Evolutionary conservation across 2,888 invertebrate genomes (phyloP).

Genomic region (Lamellibrachia columna): DNA sequence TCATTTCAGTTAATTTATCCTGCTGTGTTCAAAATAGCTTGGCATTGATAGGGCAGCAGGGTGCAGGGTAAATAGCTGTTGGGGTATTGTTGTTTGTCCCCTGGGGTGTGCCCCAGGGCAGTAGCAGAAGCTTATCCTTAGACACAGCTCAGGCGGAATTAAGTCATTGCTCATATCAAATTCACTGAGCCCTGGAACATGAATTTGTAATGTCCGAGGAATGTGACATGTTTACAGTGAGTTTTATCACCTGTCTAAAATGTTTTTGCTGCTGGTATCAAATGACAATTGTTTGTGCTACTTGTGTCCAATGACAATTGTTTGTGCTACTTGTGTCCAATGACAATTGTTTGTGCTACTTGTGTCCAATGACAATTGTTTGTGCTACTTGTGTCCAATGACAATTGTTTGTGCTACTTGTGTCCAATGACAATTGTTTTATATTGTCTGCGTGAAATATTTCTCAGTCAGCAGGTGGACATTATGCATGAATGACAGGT

Average conservation of each 20-base stretch:
- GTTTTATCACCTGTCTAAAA: not conserved
- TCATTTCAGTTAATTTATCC: conserved; percentile 5
- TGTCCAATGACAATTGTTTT: not conserved
- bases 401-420: not conserved
- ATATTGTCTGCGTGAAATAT: not conserved
- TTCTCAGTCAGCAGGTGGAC: not conserved
- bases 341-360: not conserved
- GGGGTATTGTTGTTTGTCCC: conserved; percentile 1
- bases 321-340: not conserved
- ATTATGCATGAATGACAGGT: not conserved
- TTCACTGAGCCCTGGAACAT: not conserved
- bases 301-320: not conserved
- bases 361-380: not conserved
- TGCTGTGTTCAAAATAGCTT: conserved; percentile 2
- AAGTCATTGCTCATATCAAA: not conserved
- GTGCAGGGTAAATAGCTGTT: not conserved
- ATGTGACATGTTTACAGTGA: conserved; percentile 12
- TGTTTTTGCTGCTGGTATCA: not conserved
- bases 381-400: not conserved
- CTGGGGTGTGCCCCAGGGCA: not conserved
- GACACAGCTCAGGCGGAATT: not conserved
- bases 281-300: not conserved
- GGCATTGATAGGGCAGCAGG: too few species aligned
- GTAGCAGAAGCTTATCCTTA: not conserved
- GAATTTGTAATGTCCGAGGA: not conserved